Conservation (phyloP, 2,888 invertebrate genomes). For the Crocallis elinguaria region DNA sequence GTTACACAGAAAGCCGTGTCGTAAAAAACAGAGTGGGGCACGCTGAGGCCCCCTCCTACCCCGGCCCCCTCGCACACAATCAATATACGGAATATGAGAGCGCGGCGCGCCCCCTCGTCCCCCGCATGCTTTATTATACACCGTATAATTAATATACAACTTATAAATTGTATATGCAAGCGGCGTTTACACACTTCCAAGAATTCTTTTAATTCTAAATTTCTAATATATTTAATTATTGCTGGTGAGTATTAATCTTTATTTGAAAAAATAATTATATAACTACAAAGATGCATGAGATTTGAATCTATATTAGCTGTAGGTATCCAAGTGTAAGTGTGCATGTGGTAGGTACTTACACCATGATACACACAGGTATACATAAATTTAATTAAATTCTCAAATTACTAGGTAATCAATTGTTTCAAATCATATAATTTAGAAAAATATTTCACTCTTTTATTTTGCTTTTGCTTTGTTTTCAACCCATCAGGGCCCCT, state of each 20-base stretch:
- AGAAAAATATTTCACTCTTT: background rate
- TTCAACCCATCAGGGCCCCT: constrained; percentile 59
- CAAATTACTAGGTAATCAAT: background rate
- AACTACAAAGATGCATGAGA: constrained; percentile 32
- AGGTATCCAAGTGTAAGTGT: background rate
- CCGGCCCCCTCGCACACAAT: constrained; percentile 85
- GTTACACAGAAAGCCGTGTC: constrained; percentile 86
- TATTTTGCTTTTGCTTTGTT: constrained; percentile 17
- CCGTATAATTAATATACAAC: constrained; percentile 83
- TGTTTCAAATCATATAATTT: background rate
- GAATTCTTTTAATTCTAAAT: constrained; percentile 16
- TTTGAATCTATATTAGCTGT: constrained; percentile 13
- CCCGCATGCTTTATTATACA: constrained; percentile 84
- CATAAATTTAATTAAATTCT: background rate
- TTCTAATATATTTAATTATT: background rate
- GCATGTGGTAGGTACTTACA: constrained; percentile 5
- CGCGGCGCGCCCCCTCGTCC: constrained; percentile 83
- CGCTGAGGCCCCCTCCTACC: constrained; percentile 84
- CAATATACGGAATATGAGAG: constrained; percentile 85
- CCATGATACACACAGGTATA: constrained; percentile 1
- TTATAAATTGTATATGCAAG: constrained; percentile 73
- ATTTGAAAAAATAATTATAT: constrained; percentile 25
- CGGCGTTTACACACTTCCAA: constrained; percentile 55
- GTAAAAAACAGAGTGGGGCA: constrained; percentile 86
- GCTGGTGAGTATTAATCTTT: background rate